Base-by-base conservation (phyloP, 2,888 invertebrate species). In the Xanthia icteritia region DNA sequence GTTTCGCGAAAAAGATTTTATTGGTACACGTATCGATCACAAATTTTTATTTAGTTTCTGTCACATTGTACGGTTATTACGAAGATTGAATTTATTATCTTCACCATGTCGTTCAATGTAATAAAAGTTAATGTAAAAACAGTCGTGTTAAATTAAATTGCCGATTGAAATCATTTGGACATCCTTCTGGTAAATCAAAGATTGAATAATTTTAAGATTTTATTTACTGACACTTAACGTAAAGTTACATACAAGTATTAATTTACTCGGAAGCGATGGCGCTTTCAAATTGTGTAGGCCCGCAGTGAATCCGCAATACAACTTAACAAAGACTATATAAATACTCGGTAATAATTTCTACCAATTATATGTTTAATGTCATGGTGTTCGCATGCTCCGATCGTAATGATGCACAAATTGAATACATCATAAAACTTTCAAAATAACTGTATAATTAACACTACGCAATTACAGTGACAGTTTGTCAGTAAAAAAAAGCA, bases 391-490 rank as follows among this genome's bases (percentile, higher is more conserved):
- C 88, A 86, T 86, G 73, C 84, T 64, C 77, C 80, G 76, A 86
- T 87, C 89, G 73, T 89, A 89, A 90, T 89, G 90, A 90, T 87
- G 82, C 63, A 89, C 87, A 89, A 90, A 90, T 89, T 91, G 90
- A 91, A 89, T 91, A 91, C 90, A 90, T 91, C 90, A 91, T 91
- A 90, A 91, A 89, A 91, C 88, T 90, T 91, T 91, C 89, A 88
- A 90, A 87, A 89, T 91, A 90, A 90, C 90, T 86, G 85, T 90
- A 90, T 90, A 91, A 91, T 92, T 92, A 92, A 92, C 91, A 91
- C 89, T 78, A 84, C 82, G 90, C 88, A 91, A 92, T 92, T 92
- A 92, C 89, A 88, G 89, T 89, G 92, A 92, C 92, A 91, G 91
- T 92, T 88, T 89, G 90, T 90, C 87, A 89, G 89, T 88, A 84